Evolutionary conservation across 2,888 invertebrate species (phyloP), one percentile per base, ranked within the genome.

Genomic region (Sinotaia quadrata): DNA sequence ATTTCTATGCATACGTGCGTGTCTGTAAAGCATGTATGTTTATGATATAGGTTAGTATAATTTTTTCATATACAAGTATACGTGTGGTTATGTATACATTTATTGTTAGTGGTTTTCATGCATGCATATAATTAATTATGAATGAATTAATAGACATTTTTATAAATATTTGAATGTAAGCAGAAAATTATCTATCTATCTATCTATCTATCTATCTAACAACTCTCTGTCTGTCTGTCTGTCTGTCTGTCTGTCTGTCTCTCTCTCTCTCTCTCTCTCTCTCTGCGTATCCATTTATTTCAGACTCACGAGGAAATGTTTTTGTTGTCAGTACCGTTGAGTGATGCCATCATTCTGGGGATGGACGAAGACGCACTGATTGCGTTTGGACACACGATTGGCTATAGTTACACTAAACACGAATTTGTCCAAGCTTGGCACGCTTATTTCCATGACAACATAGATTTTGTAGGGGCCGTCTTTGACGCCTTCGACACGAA

Each of bases 201-300:
- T 5, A 7, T 5, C 18, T 49, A 5, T 49, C 18, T 49, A 7
- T 5, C 18, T 49, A n/a, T 2, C 21, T 2, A 27, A 24, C 12
- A 10, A 27, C 44, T 52, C 29, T 52, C 27, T 52, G 15, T 52
- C 31, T 52, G 15, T 52, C 52, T 52, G 1, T 52, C 52, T 52
- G 8, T 52, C 52, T 52, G 8, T 52, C 52, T 52, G 15, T 52
- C 52, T 52, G 15, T 24, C 52, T 52, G 3, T 52, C 52, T 29
- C 29, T 52, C 52, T 27, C 7, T 29, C 52, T 52, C 52, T 52
- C 27, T 27, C 52, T 52, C 52, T 52, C 52, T 52, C 52, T 52
- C 27, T 52, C 52, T 52, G 15, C 33, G 29, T 29, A 12, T 52
- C 52, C 33, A 29, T 52, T n/a, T 52, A 29, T 52, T 33, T 29